phyloP scores from a whole-genome alignment of 53 echinoderm and acorn worm species.

The Hippasteria phrygiana region DNA sequence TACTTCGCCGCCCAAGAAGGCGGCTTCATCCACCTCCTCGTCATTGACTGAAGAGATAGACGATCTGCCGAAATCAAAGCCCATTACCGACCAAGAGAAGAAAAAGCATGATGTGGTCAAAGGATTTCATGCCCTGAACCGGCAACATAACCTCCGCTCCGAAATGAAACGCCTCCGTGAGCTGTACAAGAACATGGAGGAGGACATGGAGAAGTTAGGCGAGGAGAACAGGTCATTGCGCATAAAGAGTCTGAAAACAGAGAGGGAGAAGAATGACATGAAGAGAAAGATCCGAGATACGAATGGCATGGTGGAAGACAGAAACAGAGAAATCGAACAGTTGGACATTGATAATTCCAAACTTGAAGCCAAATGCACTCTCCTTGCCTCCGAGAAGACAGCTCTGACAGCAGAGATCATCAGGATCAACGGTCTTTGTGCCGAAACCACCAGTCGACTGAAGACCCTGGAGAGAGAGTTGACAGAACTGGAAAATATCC shows the following conservation, averaged over 20 bases:
- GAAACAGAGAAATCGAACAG: conserved; percentile 69
- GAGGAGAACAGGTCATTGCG: conserved; percentile 78
- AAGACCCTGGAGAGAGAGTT: conserved; percentile 73
- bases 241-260: conserved; percentile 57
- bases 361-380: conserved; percentile 39
- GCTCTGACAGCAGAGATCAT: conserved; percentile 53
- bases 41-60: conserved; percentile 23
- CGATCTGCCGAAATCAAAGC: background rate
- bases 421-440: conserved; percentile 49
- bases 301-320: conserved; percentile 46
- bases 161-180: conserved; percentile 83
- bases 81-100: background rate
- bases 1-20: background rate
- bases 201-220: conserved; percentile 66
- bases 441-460: conserved; percentile 63
- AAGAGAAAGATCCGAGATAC: conserved; percentile 41
- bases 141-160: conserved; percentile 69
- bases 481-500: conserved; percentile 65
- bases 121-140: conserved; percentile 17
- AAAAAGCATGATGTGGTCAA: background rate
- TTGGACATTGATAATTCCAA: conserved; percentile 57
- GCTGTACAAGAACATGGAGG: conserved; percentile 81
- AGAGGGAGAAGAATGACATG: conserved; percentile 69
- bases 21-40: background rate
- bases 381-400: conserved; percentile 52